Percentiles rank a stretch among this genome's conserved stretches.
phyloP scores from a whole-genome alignment of 1,140 invertebrate species.

The Eumeta japonica region DNA sequence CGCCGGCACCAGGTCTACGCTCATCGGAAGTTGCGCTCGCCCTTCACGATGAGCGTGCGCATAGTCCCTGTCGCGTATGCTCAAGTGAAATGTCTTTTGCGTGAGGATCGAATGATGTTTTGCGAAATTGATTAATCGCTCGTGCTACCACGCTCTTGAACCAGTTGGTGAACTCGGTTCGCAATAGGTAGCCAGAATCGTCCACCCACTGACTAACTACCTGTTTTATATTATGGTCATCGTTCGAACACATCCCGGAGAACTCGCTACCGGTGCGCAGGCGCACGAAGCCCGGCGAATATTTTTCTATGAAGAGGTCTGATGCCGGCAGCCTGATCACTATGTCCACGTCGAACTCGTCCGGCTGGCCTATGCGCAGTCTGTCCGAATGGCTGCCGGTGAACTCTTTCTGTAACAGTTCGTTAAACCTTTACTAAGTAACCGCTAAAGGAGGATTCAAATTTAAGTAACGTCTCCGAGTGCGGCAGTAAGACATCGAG shows the following conservation, averaged over 20 bases:
- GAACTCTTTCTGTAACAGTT: slow-evolving; percentile 43
- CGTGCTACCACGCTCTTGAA: slow-evolving; percentile 36
- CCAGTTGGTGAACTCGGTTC: slow-evolving; percentile 41
- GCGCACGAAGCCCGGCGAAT: slow-evolving; percentile 24
- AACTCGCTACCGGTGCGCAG: slow-evolving; percentile 29
- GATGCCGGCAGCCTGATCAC: slow-evolving; percentile 44
- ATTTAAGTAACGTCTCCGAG: too few species aligned
- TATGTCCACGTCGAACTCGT: slow-evolving; percentile 60
- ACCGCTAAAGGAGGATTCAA: too few species aligned
- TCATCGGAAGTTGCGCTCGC: slow-evolving; percentile 21
- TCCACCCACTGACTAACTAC: slow-evolving; percentile 29
- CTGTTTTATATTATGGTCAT: slow-evolving; percentile 27
- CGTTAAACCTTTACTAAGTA: too few species aligned
- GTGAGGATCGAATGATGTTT: too few species aligned
- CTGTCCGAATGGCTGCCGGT: slow-evolving; percentile 59
- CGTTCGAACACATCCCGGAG: slow-evolving; percentile 19
- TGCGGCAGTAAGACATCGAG: too few species aligned
- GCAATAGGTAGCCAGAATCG: slow-evolving; percentile 26
- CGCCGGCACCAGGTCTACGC: slow-evolving; percentile 50
- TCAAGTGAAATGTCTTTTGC: slow-evolving; percentile 21
- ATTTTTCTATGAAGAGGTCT: slow-evolving; percentile 28
- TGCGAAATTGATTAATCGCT: slow-evolving; percentile 18
- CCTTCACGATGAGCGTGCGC: slow-evolving; percentile 34
- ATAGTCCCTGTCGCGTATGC: slow-evolving; percentile 42
- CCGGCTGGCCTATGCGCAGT: slow-evolving; percentile 52